Percentiles rank a stretch among this genome's conserved stretches.
Evolutionary conservation across 2,113 vertebrate genomes (phyloP).

Genomic region (Nannospalax galili): DNA sequence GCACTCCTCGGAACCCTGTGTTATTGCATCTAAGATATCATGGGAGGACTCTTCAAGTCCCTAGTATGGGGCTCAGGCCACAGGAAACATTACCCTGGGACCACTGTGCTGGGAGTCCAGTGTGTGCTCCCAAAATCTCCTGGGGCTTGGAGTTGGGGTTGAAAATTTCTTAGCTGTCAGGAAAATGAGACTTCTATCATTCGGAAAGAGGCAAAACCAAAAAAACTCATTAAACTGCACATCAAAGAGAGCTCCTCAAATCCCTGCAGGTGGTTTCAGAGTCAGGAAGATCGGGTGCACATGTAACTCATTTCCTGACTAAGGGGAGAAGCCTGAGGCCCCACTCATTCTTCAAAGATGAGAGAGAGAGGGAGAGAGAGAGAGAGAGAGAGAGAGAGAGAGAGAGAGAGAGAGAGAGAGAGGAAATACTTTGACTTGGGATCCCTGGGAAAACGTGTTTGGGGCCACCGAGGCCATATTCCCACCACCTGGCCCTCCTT

Average conservation of each 20-base stretch:
- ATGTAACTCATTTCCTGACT: conserved; percentile 49
- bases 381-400: neutral
- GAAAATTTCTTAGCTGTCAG: conserved; percentile 34
- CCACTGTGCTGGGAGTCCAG: neutral
- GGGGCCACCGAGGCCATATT: neutral
- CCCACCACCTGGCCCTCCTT: neutral
- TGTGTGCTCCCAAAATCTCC: neutral
- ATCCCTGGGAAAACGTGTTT: neutral
- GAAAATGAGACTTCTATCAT: conserved; percentile 47
- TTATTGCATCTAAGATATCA: neutral
- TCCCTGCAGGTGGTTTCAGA: neutral
- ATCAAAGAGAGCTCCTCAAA: conserved; percentile 36
- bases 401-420: neutral
- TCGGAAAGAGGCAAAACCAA: neutral
- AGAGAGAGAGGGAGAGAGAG: too few relatives aligned
- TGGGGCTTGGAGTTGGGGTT: too few relatives aligned
- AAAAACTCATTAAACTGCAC: neutral
- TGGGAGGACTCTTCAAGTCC: neutral
- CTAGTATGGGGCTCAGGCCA: fast-evolving
- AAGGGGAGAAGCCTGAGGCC: neutral
- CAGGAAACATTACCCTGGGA: too few relatives aligned
- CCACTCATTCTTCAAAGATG: too few relatives aligned
- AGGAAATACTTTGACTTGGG: neutral
- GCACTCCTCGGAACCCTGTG: neutral
- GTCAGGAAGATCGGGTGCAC: neutral